Base-by-base conservation (phyloP, 2,113 vertebrate species). In the Callipepla squamata region DNA sequence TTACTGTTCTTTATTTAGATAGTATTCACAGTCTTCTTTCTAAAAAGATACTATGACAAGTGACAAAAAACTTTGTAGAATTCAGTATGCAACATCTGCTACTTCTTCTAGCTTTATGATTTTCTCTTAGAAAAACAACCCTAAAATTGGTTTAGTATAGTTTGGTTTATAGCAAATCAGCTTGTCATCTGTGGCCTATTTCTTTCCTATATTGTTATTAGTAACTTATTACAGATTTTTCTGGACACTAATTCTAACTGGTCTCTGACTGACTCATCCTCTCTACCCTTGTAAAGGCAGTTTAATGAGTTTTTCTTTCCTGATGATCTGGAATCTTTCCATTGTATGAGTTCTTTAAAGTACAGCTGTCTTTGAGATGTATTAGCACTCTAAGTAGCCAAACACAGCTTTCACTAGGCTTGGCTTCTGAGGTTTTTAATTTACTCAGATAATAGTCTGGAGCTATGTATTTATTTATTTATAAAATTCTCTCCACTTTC, bases 1-100 rank as follows among this genome's bases (percentile, higher is more conserved):
- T 80, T 89, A 19, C 36, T 51, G 16, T 85, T 90, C 79, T 82
- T 85, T 81, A 63, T 93, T 93, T 94, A 89, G 61, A 3, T 40
- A 38, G 44, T 30, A 30, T 89, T 91, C 79, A 40, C 51, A n/a
- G 16, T 76, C 45, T 89, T 36, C 36, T 89, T 93, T 85, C 85
- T 70, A 82, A 85, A 36, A 36, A 58, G 62, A 34, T 92, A 91
- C 78, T 72, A 57, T 85, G 67, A 53, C 79, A 89, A 85, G 85
- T 85, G 84, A 85, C 70, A 76, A 36, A 81, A 81, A 86, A 21
- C n/a, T n/a, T 66, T 3, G 17, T 81, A 67, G 58, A 87, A 91
- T 67, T 76, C 20, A 85, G 65, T 44, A 23, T 76, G 13, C 20
- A 80, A 25, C 7, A 9, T 87, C 74, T 92, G 67, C 73, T 28